A percentile compares a stretch with the other conserved stretches of the same genome.
Conservation (phyloP, 2,113 vertebrate species). For the Sceloporus tristichus region DNA sequence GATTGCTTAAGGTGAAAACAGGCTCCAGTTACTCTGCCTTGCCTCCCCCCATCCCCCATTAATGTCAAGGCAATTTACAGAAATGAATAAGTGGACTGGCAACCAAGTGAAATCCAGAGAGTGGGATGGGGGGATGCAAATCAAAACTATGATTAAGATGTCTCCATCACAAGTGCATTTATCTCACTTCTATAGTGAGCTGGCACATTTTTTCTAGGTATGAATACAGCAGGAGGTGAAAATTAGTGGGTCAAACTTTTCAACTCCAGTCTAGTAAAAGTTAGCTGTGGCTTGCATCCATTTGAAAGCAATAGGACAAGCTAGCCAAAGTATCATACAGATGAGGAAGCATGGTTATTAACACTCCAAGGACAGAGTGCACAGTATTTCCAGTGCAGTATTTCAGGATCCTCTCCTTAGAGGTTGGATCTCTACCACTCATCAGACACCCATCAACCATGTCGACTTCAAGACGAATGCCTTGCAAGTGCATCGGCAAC, state of each 20-base stretch:
- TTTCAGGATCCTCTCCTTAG: too few species aligned
- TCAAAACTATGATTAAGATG: conserved; percentile 61
- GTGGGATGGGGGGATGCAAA: conserved; percentile 42
- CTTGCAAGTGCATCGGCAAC: background rate
- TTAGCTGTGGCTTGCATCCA: background rate
- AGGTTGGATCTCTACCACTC: too few species aligned
- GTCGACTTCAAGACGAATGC: background rate
- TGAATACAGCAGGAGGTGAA: conserved; percentile 9
- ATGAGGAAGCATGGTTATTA: background rate
- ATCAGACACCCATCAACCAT: background rate
- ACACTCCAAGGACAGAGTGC: too few species aligned
- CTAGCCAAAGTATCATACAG: too few species aligned
- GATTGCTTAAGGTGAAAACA: conserved; percentile 72
- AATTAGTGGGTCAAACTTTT: conserved; percentile 1
- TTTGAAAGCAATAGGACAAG: background rate
- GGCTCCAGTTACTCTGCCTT: conserved; percentile 41
- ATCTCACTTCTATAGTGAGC: conserved; percentile 58
- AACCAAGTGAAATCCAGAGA: conserved; percentile 40
- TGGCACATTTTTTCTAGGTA: conserved; percentile 50
- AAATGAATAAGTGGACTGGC: conserved; percentile 40
- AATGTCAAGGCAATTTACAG: conserved; percentile 47
- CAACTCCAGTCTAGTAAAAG: background rate
- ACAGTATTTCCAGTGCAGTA: too few species aligned
- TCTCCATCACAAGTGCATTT: conserved; percentile 53
- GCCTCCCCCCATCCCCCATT: conserved; percentile 33